These are phyloP conservation scores for Trematomus bernacchii DNA, from an alignment of 2,797 vertebrate species.

Conservation along the genomic window DNA sequence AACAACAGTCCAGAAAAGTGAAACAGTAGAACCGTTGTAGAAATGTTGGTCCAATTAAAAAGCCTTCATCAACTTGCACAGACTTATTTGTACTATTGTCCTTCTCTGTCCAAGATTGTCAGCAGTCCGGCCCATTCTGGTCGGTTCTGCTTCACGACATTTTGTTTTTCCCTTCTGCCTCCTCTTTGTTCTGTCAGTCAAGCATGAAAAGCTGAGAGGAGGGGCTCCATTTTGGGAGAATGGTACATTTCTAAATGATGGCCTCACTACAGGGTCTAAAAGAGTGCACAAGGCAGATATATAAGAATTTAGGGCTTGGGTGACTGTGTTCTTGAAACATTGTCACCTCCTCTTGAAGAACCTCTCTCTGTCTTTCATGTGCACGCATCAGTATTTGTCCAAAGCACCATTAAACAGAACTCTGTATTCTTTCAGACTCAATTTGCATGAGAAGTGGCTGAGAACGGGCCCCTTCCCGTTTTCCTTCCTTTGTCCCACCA, in stretches of 20 bases:
- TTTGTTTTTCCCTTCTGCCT: constrained; percentile 21
- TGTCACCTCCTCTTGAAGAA: neutral
- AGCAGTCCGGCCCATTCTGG: neutral
- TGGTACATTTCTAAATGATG: constrained; percentile 39
- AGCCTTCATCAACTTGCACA: neutral
- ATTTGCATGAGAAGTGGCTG: constrained; percentile 71
- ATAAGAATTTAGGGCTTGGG: constrained; percentile 22
- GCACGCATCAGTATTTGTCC: neutral
- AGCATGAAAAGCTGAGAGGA: constrained; percentile 19
- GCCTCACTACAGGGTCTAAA: constrained; percentile 43
- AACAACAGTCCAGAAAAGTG: neutral
- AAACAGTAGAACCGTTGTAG: neutral
- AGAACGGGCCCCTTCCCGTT: constrained; percentile 49
- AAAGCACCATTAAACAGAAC: neutral
- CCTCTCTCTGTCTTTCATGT: neutral
- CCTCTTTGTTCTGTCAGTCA: constrained; percentile 29
- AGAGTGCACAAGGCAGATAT: constrained; percentile 22
- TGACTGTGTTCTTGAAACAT: constrained; percentile 9
- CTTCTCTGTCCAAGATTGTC: neutral
- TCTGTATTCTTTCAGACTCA: constrained; percentile 40
- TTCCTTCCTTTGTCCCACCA: constrained; percentile 57
- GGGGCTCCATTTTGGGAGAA: constrained; percentile 20
- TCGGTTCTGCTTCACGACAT: constrained; percentile 36
- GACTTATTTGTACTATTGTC: neutral
- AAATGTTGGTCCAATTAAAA: neutral